Base-by-base conservation (phyloP, 2,888 invertebrate species). In the Corbicula japonica region DNA sequence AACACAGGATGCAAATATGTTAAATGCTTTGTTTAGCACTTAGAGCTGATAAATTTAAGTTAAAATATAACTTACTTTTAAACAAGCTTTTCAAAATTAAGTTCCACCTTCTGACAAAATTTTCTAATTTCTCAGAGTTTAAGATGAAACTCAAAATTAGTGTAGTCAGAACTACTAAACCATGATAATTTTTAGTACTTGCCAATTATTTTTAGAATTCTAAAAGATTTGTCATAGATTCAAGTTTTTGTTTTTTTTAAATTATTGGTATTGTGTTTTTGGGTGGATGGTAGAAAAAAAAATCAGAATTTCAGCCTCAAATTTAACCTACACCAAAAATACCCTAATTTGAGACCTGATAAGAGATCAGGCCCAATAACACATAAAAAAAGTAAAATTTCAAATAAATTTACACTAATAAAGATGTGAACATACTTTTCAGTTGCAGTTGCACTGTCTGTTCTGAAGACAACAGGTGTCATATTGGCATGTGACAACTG, bases 401-500 rank as follows among this genome's bases (percentile, higher is more conserved):
- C n/a, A n/a, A n/a, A n/a, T n/a, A n/a, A n/a, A n/a, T n/a, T n/a
- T n/a, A n/a, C n/a, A n/a, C n/a, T 18, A 52, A 12, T 21, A n/a
- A 21, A 50, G 21, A 50, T 8, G 8, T 26, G 1, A 3, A 61
- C 84, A 61, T 65, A 90, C 90, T 87, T 90, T 54, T 85, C 86
- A 23, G 89, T 89, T 21, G 88, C 87, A 1, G 85, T 82, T 10
- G 86, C 81, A 75, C 87, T 89, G 62, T 90, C 90, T 30, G 85
- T 83, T n/a, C 84, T 71, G 89, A 95, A 94, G 63, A 94, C 89
- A 21, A 94, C 88, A 8, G 94, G 94, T 26, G 89, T 90, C 74
- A 94, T 94, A 75, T 94, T 94, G 50, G 86, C 87, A 87, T 95
- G 95, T 1, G 92, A 93, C 34, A 95, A 89, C 86, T 94, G 93